Base-by-base conservation (phyloP, 2,888 invertebrate species). In the Homarus gammarus region DNA sequence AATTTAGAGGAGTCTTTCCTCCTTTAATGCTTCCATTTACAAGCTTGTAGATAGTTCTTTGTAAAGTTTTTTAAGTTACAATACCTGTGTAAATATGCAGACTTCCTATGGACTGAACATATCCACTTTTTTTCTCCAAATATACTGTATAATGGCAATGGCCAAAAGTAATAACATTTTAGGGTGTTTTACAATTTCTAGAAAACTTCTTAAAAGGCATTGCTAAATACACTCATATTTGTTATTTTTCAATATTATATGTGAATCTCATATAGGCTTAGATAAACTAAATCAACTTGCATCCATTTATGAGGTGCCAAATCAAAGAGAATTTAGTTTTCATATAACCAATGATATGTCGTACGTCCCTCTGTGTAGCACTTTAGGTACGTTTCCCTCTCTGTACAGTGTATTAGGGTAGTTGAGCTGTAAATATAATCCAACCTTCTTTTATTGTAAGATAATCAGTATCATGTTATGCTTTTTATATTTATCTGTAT, bases 241-340 rank as follows among this genome's bases (percentile, higher is more conserved):
- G 18, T 27, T 64, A 64, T 64, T 64, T 64, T 64, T 27, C 15
- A 27, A 56, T 56, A 56, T 73, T 75, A 10, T 44, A 12, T 40
- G n/a, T 44, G 5, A 40, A 40, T 75, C 44, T 22, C 22, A 10
- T 44, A n/a, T 75, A 75, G 75, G 27, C 44, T 40, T 75, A 22
- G 40, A n/a, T 27, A 44, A 44, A 12, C 12, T 40, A n/a, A n/a
- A 75, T 12, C 22, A 73, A 75, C 2, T 27, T 44, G 75, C 75
- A 75, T 75, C 75, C 64, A 64, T 64, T 64, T 75, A 40, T 38
- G 75, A 75, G 75, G 75, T 75, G 75, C 75, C 75, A 75, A 75
- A 75, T 75, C 38, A 40, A 75, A 75, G 75, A 75, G 75, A 64
- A 64, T 44, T 44, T 75, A 44, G 31, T 75, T 75, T 72, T 73